Conservation (phyloP, 2,113 vertebrate species). For the Anseranas semipalmata region DNA sequence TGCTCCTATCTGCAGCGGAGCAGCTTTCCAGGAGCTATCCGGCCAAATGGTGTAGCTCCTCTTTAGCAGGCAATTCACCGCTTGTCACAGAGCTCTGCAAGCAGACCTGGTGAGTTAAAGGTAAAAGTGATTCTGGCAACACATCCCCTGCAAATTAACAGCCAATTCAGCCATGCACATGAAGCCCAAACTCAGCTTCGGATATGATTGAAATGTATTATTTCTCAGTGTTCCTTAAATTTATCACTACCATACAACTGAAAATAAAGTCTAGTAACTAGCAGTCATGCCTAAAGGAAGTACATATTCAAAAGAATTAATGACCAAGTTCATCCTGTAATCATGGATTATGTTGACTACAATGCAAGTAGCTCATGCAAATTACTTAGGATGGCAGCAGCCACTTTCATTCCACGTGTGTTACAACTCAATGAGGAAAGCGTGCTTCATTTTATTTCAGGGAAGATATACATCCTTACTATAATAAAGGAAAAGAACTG, state of each 20-base stretch:
- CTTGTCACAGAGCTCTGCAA: neutral
- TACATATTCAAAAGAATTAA: constrained; percentile 84
- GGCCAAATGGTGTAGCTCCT: neutral
- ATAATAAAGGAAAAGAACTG: neutral
- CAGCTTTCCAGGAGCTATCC: neutral
- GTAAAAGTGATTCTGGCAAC: neutral
- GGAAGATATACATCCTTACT: neutral
- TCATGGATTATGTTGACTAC: constrained; percentile 69
- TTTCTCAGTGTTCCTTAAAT: constrained; percentile 59
- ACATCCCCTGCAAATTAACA: neutral
- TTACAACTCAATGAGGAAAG: neutral
- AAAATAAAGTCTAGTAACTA: constrained; percentile 86
- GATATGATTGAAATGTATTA: constrained; percentile 83
- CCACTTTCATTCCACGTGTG: neutral
- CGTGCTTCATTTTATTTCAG: neutral
- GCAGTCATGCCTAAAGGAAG: constrained; percentile 84
- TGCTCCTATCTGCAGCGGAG: accelerated
- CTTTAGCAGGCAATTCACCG: neutral
- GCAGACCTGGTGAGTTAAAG: neutral
- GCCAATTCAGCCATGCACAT: neutral
- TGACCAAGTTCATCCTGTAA: constrained; percentile 77
- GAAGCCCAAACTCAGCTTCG: constrained; percentile 31
- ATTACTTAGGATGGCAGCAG: constrained; percentile 72
- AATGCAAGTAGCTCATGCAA: constrained; percentile 73
- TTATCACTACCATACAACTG: constrained; percentile 79